Conservation (phyloP, 2,797 vertebrate species). For the Trichosurus vulpecula region DNA sequence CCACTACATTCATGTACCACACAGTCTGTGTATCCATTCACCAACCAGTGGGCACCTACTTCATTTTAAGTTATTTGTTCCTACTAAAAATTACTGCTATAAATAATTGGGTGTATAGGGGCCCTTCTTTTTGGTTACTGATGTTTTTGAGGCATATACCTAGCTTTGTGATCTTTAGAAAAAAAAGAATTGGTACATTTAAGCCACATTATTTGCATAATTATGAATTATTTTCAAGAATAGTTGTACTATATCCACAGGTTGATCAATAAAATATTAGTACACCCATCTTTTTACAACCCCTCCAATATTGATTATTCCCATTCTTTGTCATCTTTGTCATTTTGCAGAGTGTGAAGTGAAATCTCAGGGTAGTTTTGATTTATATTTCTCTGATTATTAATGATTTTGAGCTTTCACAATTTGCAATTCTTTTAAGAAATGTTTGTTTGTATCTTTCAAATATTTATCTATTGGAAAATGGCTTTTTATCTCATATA, state of each 20-base stretch:
- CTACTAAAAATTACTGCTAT: neutral
- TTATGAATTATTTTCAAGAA: neutral
- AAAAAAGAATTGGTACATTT: neutral
- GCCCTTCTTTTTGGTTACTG: neutral
- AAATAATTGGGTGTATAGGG: neutral
- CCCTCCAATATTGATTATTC: neutral
- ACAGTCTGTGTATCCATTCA: neutral
- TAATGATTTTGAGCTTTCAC: neutral
- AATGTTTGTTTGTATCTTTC: neutral
- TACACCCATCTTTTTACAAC: neutral
- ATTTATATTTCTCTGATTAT: neutral
- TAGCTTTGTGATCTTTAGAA: neutral
- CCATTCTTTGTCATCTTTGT: neutral
- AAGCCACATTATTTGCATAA: neutral
- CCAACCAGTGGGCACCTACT: neutral
- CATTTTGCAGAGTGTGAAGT: neutral
- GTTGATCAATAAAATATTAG: neutral
- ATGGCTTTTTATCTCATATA: neutral
- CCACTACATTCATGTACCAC: neutral
- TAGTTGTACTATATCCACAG: neutral
- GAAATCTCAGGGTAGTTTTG: neutral
- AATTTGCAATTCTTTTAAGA: neutral
- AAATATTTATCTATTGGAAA: neutral
- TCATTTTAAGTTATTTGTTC: neutral
- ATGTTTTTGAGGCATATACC: neutral